Percentiles rank a stretch among this genome's conserved stretches.
Conservation (phyloP, 1,140 invertebrate species). For the Achatina immaculata region DNA sequence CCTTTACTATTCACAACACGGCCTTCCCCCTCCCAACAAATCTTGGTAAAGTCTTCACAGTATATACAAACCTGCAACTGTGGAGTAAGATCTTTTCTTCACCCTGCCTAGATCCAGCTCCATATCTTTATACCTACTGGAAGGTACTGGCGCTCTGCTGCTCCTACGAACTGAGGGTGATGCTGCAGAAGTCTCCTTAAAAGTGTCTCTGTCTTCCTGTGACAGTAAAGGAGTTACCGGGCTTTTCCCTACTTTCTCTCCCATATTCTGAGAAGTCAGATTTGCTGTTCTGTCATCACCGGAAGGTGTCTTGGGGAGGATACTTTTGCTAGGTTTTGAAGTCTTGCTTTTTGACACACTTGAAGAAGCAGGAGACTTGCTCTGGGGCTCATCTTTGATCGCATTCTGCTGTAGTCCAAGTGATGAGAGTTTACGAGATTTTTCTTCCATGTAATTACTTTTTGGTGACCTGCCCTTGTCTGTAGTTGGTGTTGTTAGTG, state of each 20-base stretch:
- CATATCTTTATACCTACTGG: conserved; percentile 35
- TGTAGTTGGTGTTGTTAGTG: neutral
- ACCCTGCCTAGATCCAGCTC: neutral
- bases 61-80: neutral
- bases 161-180: conserved; percentile 26
- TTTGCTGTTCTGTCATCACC: neutral
- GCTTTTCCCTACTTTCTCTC: neutral
- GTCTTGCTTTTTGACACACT: neutral
- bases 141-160: conserved; percentile 29
- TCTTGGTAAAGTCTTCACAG: neutral
- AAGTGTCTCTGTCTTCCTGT: neutral
- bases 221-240: neutral
- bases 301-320: neutral
- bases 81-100: neutral
- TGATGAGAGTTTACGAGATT: neutral
- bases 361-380: neutral
- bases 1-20: too few species aligned
- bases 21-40: too few species aligned
- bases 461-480: neutral
- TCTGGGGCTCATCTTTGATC: neutral
- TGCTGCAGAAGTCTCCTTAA: neutral
- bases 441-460: neutral
- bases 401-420: neutral
- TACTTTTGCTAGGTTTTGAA: neutral
- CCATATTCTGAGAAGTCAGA: too few species aligned